Evolutionary conservation across 2,797 vertebrate genomes (phyloP), one percentile per base, ranked within the genome.

Genomic region (Loris lydekkerianus): DNA sequence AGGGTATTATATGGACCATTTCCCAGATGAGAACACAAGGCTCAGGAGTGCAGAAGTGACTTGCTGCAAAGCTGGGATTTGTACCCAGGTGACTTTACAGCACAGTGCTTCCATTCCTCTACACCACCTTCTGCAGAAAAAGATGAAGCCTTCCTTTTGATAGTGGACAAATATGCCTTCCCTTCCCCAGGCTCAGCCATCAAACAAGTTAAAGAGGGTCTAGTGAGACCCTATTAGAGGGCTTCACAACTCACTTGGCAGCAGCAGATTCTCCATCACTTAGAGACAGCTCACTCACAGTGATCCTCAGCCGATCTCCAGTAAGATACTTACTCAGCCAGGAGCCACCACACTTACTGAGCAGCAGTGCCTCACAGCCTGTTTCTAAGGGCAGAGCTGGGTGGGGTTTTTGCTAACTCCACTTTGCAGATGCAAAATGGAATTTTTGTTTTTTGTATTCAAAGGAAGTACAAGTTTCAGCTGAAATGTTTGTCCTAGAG

Each of bases 381-480:
- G 70, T 56, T 4, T 60, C 56, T 56, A 95, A 43, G 58, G 81
- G 86, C 89, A 76, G 77, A 81, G 88, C 85, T 80, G 80, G 40
- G 75, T 53, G 20, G 27, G 29, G 67, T 46, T 23, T 46, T 34
- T 67, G 72, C 34, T 70, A 34, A 60, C 40, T 20, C 60, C 63
- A 17, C 77, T 91, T 18, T 80, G 84, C 49, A 70, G 75, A 93
- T 3, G 53, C 83, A 65, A 77, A 91, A 81, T 20, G 25, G 61
- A 81, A 27, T 61, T 76, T 63, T 49, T 53, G 69, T 80, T 25
- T n/a, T 49, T 20, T 5, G 10, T 10, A 73, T 61, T 78, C 43
- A 37, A 60, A 46, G 67, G 27, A 72, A 85, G 67, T 46, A 73
- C 46, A 61, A 29, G 29, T 31, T 76, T 76, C 56, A 76, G 53